Evolutionary conservation across 1,140 invertebrate species (phyloP), one percentile per base, ranked within the genome.

Genomic region (Atta cephalotes): DNA sequence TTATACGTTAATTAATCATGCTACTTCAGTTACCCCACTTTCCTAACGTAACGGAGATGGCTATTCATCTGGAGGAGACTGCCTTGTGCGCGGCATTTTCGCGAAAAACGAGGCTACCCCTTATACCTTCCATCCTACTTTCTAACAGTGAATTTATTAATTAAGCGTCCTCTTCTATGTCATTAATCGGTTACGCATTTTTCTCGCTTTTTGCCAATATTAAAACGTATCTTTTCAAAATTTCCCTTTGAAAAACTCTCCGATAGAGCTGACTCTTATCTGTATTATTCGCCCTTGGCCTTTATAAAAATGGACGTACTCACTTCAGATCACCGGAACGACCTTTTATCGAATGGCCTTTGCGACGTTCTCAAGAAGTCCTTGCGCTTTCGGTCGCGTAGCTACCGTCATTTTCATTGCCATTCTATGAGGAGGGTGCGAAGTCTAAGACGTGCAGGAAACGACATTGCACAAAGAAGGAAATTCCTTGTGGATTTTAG

Each of bases 1-100:
- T 91, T 91, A 91, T 88, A 87, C 89, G 89, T 91, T 91, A 91
- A 91, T 91, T 91, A 91, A 91, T 91, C 90, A 91, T 91, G 88
- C 90, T 71, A 90, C 89, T 91, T 91, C 87, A 89, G 89, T 91
- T 91, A 87, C 84, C 89, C 85, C 58, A 68, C 80, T 85, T 91
- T 87, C 80, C 89, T 91, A 91, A 91, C 86, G 70, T 89, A 91
- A 91, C 85, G 81, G 62, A 71, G 90, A 76, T 86, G 87, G 81
- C 89, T 91, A 91, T 91, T 91, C 89, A 91, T 91, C 87, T 81
- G 79, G 10, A 87, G 90, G 71, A 85, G 88, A 79, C 77, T 70
- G 87, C 89, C 76, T 88, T 85, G 85, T 62, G 70, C 66, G 76
- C 77, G 71, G 63, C 80, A 89, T 91, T 91, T 91, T 89, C 85